Percentiles rank a stretch among this genome's conserved stretches.
These are phyloP conservation scores for Rallus limicola DNA, from an alignment of 2,113 vertebrate genomes.

Conservation along the genomic window DNA sequence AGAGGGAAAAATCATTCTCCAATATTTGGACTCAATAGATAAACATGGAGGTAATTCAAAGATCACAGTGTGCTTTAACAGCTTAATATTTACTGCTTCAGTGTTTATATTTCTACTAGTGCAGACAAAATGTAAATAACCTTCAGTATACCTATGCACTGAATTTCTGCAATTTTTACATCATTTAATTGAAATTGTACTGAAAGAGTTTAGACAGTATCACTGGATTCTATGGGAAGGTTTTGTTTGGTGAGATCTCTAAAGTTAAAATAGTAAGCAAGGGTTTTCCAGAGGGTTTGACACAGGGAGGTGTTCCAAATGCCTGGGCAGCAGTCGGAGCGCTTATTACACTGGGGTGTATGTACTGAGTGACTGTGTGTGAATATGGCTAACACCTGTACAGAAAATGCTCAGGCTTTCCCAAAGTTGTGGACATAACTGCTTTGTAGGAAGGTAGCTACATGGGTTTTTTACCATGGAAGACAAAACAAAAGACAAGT, in stretches of 20 bases:
- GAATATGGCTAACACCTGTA: neutral
- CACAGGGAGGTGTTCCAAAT: neutral
- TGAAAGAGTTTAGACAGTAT: neutral
- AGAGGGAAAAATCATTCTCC: neutral
- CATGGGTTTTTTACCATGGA: neutral
- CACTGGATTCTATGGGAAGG: neutral
- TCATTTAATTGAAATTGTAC: neutral
- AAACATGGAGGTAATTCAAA: neutral
- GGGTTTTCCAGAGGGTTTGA: neutral
- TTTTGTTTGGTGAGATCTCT: neutral
- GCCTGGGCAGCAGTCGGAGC: neutral
- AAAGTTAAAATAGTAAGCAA: neutral
- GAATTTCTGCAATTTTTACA: neutral
- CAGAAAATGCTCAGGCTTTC: neutral
- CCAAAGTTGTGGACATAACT: neutral
- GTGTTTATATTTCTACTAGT: neutral
- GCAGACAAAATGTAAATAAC: neutral
- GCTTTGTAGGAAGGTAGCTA: neutral
- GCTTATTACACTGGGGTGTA: rapidly evolving
- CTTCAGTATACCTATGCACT: neutral
- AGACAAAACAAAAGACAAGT: neutral
- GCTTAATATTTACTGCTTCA: neutral
- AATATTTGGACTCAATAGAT: neutral
- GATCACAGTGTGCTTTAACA: neutral
- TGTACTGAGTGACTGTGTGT: neutral